Evolutionary conservation across 2,113 vertebrate species (phyloP).

Genomic region (Australoheros scitulus): DNA sequence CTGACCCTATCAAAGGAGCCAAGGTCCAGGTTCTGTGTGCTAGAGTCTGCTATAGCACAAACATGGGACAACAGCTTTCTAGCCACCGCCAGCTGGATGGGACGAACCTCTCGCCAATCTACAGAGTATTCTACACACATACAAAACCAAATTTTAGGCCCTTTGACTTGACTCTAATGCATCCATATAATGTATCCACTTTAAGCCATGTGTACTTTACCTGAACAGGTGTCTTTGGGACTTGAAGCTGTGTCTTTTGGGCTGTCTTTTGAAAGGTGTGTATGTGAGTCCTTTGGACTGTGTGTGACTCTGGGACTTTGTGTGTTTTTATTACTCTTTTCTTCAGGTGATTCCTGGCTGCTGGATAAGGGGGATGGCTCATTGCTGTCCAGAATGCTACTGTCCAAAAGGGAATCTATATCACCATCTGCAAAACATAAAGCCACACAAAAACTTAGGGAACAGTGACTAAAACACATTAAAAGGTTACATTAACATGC

Average conservation of each 20-base stretch:
- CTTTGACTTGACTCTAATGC: neutral
- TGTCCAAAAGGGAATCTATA: constrained; percentile 89
- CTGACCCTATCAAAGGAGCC: constrained; percentile 92
- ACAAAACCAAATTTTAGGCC: constrained; percentile 1
- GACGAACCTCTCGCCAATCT: constrained; percentile 85
- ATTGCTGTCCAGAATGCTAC: constrained; percentile 82
- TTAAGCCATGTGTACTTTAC: constrained; percentile 53
- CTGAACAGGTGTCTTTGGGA: constrained; percentile 70
- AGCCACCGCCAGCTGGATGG: constrained; percentile 94
- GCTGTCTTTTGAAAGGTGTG: constrained; percentile 44
- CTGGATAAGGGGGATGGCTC: constrained; percentile 77
- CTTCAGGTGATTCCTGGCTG: constrained; percentile 65
- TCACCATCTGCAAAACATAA: constrained; percentile 85
- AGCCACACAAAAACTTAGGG: neutral
- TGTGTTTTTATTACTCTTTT: constrained; percentile 56
- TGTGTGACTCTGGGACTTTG: constrained; percentile 49
- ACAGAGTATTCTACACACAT: constrained; percentile 72
- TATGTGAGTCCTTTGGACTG: constrained; percentile 39
- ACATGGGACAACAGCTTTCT: constrained; percentile 96
- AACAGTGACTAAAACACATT: neutral
- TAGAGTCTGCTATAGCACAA: constrained; percentile 97
- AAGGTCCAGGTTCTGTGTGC: constrained; percentile 94
- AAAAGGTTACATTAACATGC: neutral
- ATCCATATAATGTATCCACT: neutral
- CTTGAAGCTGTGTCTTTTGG: constrained; percentile 38